Conservation (phyloP, 1,140 invertebrate genomes). For the Achroia grisella region DNA sequence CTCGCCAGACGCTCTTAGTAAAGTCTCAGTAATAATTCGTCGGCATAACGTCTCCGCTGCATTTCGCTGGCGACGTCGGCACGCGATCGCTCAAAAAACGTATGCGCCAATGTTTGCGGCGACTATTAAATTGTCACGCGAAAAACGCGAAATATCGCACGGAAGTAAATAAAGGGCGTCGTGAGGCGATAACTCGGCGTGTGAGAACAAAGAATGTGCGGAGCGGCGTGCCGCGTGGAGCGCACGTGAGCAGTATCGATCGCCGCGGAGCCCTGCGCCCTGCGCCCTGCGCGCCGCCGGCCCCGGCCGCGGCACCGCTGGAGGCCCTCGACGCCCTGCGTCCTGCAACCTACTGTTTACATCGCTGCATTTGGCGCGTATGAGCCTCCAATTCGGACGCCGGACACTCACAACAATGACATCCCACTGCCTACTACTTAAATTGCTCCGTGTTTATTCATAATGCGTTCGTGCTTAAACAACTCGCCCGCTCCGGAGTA, state of each 20-base stretch:
- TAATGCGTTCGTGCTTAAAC: background rate
- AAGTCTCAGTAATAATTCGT: too few species aligned
- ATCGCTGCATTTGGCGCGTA: too few species aligned
- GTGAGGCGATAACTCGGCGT: conserved; percentile 4
- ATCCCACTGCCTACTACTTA: background rate
- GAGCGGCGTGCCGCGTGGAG: conserved; percentile 6
- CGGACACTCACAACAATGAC: too few species aligned
- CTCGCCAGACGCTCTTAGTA: too few species aligned
- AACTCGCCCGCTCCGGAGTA: background rate
- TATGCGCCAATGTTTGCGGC: conserved; percentile 2
- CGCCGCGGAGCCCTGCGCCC: conserved; percentile 12
- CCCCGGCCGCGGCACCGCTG: background rate
- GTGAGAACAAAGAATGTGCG: conserved; percentile 17
- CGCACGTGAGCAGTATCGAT: conserved; percentile 24
- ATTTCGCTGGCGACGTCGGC: too few species aligned
- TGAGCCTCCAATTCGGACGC: background rate
- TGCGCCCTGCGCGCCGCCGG: conserved; percentile 10
- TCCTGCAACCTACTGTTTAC: too few species aligned
- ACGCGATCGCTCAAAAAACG: too few species aligned
- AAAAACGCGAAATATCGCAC: conserved; percentile 13
- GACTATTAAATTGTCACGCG: conserved; percentile 13
- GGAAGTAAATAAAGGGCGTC: conserved; percentile 16
- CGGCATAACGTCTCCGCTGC: too few species aligned
- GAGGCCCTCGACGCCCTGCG: too few species aligned
- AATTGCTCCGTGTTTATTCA: background rate